Evolutionary conservation across 2,113 vertebrate species (phyloP), one percentile per base, ranked within the genome.

Genomic region (Campylorhamphus procurvoides): DNA sequence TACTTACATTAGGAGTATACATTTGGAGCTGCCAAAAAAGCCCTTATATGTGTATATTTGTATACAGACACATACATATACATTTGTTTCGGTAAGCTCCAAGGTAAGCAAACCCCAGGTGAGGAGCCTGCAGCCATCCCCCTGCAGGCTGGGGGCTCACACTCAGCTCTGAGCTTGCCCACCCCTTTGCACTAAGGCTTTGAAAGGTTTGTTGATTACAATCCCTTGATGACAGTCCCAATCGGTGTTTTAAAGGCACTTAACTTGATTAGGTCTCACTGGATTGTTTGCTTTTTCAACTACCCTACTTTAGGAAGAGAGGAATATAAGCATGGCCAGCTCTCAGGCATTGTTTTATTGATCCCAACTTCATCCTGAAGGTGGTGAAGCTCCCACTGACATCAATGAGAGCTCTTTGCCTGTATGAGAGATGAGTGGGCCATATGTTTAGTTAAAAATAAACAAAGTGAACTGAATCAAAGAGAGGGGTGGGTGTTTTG

Each of bases 401-500:
- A 95, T 35, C 72, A 79, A 0, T 3, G 62, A 87, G 49, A 84
- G 87, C 52, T 91, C 53, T 27, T 9, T 31, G 62, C 53, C 63
- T 63, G 27, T 5, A 2, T 35, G 53, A 71, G 37, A 81, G 27
- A 84, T 3, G 20, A 86, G 42, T 9, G 29, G 50, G 47, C 44
- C 84, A n/a, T 25, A 25, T 50, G 58, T n/a, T 94, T 87, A 64
- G 77, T 52, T 74, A 58, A 63, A 87, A 91, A 78, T 68, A 91
- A 90, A 87, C 56, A 82, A 80, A 76, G 52, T 5, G 3, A 83
- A 55, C 16, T 29, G 49, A 76, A 53, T 53, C 40, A 69, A 56
- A 89, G 28, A 27, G n/a, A 68, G 7, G 6, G 35, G 9, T 20
- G 33, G 12, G 24, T 18, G 10, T 52, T 31, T 31, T 63, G 40